Evolutionary conservation across 1,140 invertebrate species (phyloP), one percentile per base, ranked within the genome.

Genomic region (Pentalonia nigronervosa): DNA sequence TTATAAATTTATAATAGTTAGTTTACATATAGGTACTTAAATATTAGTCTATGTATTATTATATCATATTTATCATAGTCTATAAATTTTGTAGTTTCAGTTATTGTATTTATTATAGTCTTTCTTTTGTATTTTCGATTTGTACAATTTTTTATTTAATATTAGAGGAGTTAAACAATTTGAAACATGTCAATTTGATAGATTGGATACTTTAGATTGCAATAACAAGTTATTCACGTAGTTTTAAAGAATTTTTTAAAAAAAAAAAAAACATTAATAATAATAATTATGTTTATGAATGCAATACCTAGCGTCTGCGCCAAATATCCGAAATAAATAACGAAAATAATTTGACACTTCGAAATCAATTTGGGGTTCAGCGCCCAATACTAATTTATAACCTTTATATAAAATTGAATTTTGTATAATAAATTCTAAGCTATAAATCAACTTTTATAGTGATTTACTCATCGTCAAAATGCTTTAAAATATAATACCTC

Each of bases 331-430:
- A n/a, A 76, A 76, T 76, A 76, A 76, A 76, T 76, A 76, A 76
- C 60, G 60, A 76, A 76, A 76, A 76, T 76, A 76, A 76, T n/a
- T 76, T 76, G 60, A 76, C 30, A 76, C 60, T 76, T 67, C 17
- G 60, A 34, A 76, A n/a, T 76, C 60, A 76, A 76, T 76, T 76
- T 76, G 60, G 17, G 60, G n/a, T n/a, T 76, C 60, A 6, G 11
- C 30, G 14, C n/a, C 14, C 60, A 76, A n/a, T 76, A 76, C 60
- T 34, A 76, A 76, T 76, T 76, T 76, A 76, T 76, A 76, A n/a
- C 60, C n/a, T 76, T 76, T 76, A n/a, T 76, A 76, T 76, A 34
- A 76, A 76, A 76, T 76, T n/a, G 30, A 17, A 76, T 76, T 76
- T 76, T n/a, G 6, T 34, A 34, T 34, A n/a, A 76, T 76, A 76